Conservation (phyloP, 1,140 invertebrate species). For the Aphis gossypii region DNA sequence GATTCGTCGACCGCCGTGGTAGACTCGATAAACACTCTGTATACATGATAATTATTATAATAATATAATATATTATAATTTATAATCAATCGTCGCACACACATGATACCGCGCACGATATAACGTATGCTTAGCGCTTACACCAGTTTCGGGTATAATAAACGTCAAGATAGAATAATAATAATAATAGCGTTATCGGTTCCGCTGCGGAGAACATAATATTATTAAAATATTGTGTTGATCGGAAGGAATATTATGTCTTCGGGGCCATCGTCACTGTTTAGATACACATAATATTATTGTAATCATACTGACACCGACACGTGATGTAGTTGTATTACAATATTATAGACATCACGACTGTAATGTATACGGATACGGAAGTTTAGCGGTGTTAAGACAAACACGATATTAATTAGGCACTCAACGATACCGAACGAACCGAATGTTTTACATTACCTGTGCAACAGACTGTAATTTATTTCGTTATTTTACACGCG, state of each 20-base stretch:
- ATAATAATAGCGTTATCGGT: neutral
- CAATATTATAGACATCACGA: neutral
- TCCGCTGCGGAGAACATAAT: neutral
- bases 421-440: neutral
- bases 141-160: neutral
- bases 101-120: neutral
- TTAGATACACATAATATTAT: neutral
- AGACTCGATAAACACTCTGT: neutral
- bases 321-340: neutral
- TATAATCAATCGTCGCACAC: neutral
- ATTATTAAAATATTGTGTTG: neutral
- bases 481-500: neutral
- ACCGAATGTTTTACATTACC: neutral
- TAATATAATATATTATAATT: conserved; percentile 15
- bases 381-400: neutral
- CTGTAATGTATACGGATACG: neutral
- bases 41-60: neutral
- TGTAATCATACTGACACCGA: neutral
- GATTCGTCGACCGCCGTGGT: neutral
- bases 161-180: neutral
- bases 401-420: neutral
- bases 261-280: neutral
- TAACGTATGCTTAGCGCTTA: neutral
- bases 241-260: neutral
- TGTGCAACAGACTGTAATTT: neutral